Conservation (phyloP, 2,888 invertebrate species). For the Xestia xanthographa region DNA sequence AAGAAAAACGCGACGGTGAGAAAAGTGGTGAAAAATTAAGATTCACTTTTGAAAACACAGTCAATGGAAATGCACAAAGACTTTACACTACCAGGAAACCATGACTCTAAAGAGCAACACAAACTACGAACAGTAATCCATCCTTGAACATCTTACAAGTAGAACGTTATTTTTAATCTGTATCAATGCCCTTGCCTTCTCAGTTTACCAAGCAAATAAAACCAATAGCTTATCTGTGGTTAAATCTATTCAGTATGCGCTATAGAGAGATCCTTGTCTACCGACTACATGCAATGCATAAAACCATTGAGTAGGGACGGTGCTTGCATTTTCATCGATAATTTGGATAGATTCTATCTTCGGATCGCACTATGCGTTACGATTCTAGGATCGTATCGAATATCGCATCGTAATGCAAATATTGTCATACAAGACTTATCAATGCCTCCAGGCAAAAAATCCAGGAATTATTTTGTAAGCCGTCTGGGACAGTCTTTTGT, state of each 20-base stretch:
- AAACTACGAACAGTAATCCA: slow-evolving; percentile 29
- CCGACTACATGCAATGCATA: slow-evolving; percentile 47
- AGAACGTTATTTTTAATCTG: slow-evolving; percentile 48
- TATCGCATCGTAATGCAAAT: neutral
- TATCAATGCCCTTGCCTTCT: slow-evolving; percentile 46
- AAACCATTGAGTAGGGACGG: neutral
- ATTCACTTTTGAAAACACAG: neutral
- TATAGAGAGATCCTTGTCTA: slow-evolving; percentile 42
- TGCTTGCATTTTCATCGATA: neutral
- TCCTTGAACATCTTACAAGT: slow-evolving; percentile 31
- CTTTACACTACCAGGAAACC: slow-evolving; percentile 22
- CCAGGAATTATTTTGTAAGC: neutral
- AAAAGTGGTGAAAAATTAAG: neutral
- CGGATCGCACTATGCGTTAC: neutral
- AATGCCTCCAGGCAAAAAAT: neutral
- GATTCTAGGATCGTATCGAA: neutral
- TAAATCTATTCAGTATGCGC: slow-evolving; percentile 47
- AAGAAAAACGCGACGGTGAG: neutral
- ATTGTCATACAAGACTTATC: neutral
- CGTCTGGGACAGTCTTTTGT: neutral
- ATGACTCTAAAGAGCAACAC: neutral
- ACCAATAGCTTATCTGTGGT: slow-evolving; percentile 57
- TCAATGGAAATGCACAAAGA: neutral
- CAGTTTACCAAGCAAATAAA: slow-evolving; percentile 43
- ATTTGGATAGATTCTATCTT: neutral